Base-by-base conservation (phyloP, 2,888 invertebrate species). In the Spilosoma lubricipeda region DNA sequence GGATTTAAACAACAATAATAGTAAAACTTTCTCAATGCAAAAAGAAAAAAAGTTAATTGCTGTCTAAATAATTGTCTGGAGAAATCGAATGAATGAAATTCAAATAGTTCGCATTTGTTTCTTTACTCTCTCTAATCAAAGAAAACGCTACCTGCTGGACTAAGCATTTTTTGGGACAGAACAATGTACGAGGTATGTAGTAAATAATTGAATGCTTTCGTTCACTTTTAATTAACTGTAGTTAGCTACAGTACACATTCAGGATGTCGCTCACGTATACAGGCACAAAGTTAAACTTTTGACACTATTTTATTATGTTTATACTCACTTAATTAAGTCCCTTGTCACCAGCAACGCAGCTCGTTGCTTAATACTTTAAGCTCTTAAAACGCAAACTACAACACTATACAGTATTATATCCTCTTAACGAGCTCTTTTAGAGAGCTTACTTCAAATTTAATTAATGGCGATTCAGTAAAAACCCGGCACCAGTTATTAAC, bases 331-430 rank as follows among this genome's bases (percentile, higher is more conserved):
- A 93, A 93, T 94, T 93, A 94, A 93, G 91, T 92, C 89, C 87
- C 93, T 93, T 92, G 93, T 92, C 91, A 90, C 87, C 88, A 86
- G 85, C 90, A 88, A 89, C 89, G 89, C 91, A 90, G 92, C 90
- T 85, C 86, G 84, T 81, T 79, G 89, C 90, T 90, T 93, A 91
- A 91, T 93, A 91, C 91, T 90, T 93, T 92, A 92, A 93, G 92
- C 92, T 90, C 87, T 92, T 92, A 90, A 89, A 92, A 92, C 91
- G 88, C 88, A 90, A 92, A 93, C 92, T 93, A 91, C 90, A 89
- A 88, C 90, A 89, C 89, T 90, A 88, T 86, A 88, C 87, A 91
- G 89, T 87, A 88, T 89, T 88, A 89, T 91, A 90, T 91, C 90
- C 89, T 88, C 89, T 90, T 90, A 91, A 89, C 89, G 88, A 90